Base-by-base conservation (phyloP, 2,888 invertebrate genomes). In the Graphium colonna region DNA sequence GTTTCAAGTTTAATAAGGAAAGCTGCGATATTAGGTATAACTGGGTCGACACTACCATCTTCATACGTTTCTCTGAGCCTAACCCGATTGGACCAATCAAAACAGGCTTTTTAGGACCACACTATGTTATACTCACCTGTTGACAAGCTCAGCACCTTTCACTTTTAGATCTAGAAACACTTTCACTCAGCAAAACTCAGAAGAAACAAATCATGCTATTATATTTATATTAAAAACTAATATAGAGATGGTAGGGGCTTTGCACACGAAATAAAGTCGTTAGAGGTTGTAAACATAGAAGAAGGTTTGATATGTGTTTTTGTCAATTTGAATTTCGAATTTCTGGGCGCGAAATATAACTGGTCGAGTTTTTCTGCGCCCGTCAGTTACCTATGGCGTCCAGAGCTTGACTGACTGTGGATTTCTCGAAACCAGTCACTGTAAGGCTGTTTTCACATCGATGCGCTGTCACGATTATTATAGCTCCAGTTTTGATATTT, bases 121-220 rank as follows among this genome's bases (percentile, higher is more conserved):
- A 51, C 53, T 54, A 45, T 59, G 57, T 64, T 58, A 63, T 66
- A 77, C 81, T 77, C 67, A 82, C 79, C 63, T 62, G 55, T 56
- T 54, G 52, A 51, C 69, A 55, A 58, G 56, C 62, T 63, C 61
- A 58, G 63, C 65, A 62, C 82, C 87, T 87, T 87, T 87, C 87
- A 87, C 87, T 87, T 81, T 79, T 80, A 75, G 65, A 73, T 67
- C 70, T 70, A 70, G 62, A 67, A 76, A 66, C 80, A 86, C 87
- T 87, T 87, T 86, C 87, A 84, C 87, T 82, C 54, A 62, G 71
- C 59, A 59, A 60, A 61, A 60, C 51, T 56, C 57, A 59, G 55
- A 55, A 46, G 44, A 40, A 45, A 53, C 52, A 54, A 56, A 56
- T 26, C 49, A 52, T 55, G 45, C 51, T 41, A 46, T 51, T 38